phyloP scores from a whole-genome alignment of 2,888 invertebrate genomes.

The Enchytraeus crypticus region DNA sequence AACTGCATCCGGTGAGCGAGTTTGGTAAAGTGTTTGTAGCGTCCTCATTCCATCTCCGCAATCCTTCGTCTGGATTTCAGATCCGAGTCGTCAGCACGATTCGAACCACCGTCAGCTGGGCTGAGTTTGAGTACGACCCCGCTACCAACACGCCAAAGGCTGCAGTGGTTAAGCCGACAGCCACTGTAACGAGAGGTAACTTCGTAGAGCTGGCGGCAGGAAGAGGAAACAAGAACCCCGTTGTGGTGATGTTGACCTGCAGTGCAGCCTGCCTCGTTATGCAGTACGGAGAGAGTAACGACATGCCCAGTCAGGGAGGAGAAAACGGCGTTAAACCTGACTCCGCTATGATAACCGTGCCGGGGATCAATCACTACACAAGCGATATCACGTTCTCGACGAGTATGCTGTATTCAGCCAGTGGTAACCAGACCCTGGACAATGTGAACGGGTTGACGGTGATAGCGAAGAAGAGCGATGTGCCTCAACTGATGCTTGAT shows the following conservation, averaged over 20 bases:
- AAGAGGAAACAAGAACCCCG: neutral
- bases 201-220: neutral
- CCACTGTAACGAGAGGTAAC: neutral
- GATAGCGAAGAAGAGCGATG: neutral
- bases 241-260: conserved; percentile 7
- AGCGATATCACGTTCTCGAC: conserved; percentile 9
- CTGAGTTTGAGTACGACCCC: neutral
- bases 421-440: neutral
- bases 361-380: conserved; percentile 4
- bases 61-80: neutral
- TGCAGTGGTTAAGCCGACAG: neutral
- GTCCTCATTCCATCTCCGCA: conserved; percentile 2
- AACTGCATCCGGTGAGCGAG: conserved; percentile 8
- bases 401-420: neutral
- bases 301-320: neutral
- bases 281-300: conserved; percentile 2
- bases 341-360: conserved; percentile 8
- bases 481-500: neutral
- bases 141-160: neutral
- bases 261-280: conserved; percentile 4
- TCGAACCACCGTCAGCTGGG: neutral
- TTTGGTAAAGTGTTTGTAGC: conserved; percentile 7
- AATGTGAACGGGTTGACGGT: conserved; percentile 2
- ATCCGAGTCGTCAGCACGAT: neutral
- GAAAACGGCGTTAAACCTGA: neutral